Evolutionary conservation across 1,140 invertebrate species (phyloP).

Genomic region (Anastrepha obliqua): DNA sequence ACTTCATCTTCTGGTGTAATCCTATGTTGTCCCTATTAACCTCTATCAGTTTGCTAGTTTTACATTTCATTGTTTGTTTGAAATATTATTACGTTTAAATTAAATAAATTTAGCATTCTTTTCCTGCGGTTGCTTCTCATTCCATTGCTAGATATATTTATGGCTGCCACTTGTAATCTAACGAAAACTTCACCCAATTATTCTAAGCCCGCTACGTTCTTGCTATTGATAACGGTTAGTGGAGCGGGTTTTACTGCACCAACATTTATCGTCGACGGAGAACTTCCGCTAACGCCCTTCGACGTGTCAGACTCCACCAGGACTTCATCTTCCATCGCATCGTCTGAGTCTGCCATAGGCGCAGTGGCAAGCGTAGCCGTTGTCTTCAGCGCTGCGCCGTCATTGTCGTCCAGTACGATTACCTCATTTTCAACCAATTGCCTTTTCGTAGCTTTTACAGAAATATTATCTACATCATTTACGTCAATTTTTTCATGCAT

Average conservation of each 20-base stretch:
- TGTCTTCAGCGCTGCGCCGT: background rate
- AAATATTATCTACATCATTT: background rate
- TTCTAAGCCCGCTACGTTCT: background rate
- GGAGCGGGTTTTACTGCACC: background rate
- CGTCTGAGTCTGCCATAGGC: background rate
- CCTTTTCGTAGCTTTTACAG: background rate
- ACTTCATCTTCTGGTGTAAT: background rate
- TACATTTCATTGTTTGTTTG: background rate
- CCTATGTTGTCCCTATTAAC: background rate
- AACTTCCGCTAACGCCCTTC: background rate
- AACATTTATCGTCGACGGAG: background rate
- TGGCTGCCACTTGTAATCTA: background rate
- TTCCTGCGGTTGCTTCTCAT: background rate
- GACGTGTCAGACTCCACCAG: background rate
- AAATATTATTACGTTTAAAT: too few species aligned
- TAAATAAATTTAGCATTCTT: too few species aligned
- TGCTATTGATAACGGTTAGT: background rate
- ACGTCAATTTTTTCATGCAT: constrained; percentile 46
- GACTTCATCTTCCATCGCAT: background rate
- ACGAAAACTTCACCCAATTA: background rate
- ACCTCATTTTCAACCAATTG: background rate
- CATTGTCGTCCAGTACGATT: constrained; percentile 33
- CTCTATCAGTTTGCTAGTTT: background rate
- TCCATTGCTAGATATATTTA: background rate
- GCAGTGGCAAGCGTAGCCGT: background rate